Evolutionary conservation across 2,888 invertebrate species (phyloP).

Genomic region (Patella pellucida): DNA sequence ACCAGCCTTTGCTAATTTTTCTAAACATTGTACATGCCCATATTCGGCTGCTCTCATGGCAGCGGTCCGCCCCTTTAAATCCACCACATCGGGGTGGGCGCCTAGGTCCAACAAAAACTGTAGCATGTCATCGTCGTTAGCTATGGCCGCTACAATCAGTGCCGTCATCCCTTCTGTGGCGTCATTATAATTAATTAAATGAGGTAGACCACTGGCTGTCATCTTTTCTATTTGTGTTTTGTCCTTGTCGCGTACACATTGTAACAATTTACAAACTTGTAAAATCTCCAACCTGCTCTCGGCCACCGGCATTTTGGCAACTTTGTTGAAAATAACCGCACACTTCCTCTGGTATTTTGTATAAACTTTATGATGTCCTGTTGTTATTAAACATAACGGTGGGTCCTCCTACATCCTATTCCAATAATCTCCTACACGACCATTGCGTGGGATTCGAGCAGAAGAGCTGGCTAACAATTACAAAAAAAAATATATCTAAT

Average conservation of each 20-base stretch:
- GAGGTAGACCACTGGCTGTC: slow-evolving; percentile 67
- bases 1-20: slow-evolving; percentile 61
- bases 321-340: neutral
- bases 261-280: slow-evolving; percentile 70
- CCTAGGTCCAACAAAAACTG: slow-evolving; percentile 66
- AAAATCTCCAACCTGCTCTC: slow-evolving; percentile 66
- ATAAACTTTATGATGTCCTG: no score
- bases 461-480: no score
- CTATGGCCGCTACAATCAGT: slow-evolving; percentile 65
- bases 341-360: no score
- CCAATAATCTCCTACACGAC: no score
- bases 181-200: slow-evolving; percentile 70
- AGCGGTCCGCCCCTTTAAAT: slow-evolving; percentile 68
- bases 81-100: slow-evolving; percentile 71
- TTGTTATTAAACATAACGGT: no score
- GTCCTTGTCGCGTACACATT: slow-evolving; percentile 69
- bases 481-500: no score
- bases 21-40: slow-evolving; percentile 70
- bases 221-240: slow-evolving; percentile 67
- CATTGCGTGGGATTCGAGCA: no score
- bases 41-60: slow-evolving; percentile 70
- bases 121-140: slow-evolving; percentile 70
- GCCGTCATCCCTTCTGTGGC: slow-evolving; percentile 68
- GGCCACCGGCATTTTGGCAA: slow-evolving; percentile 66
- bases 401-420: no score